Base-by-base conservation (phyloP, 2,113 vertebrate genomes). In the Centropus bengalensis region DNA sequence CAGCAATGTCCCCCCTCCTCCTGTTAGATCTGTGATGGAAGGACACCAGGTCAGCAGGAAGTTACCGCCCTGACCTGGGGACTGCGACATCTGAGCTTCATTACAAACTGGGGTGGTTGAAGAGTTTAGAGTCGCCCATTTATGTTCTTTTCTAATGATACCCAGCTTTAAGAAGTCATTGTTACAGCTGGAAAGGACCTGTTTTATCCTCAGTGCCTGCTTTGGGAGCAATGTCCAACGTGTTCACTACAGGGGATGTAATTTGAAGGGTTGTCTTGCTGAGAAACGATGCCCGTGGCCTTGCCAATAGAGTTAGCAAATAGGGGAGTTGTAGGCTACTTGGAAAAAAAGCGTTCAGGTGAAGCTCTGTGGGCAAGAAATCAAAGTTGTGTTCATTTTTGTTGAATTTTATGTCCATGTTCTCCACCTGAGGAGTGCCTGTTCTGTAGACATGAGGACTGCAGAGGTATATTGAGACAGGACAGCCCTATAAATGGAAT, bases 1-100 rank as follows among this genome's bases (percentile, higher is more conserved):
- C 30, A 66, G 36, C 64, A 68, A 45, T 67, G 82, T 26, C 38
- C 26, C 30, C 15, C n/a, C 10, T 19, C 79, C 38, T 40, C 1
- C 0, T 38, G 10, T 42, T 28, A 28, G 24, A 74, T 33, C 18
- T 1, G 0, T 33, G 26, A 27, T 17, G 19, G 44, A 44, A 70
- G 51, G 51, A 56, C 30, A 30, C 15, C 18, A 9, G 26, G 21
- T 28, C 77, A 86, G 28, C 27, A 20, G 13, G 11, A 5, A 42
- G 33, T 84, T n/a, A 19, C 70, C 88, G 47, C 30, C 42, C 70
- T 58, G n/a, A 62, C 33, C 23, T 44, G 79, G 52, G 15, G 26
- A n/a, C 23, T 9, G 30, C 66, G 30, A 47, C 40, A 20, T 47
- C 32, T 58, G 10, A n/a, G 44, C 26, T 93, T 78, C 87, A 56